Evolutionary conservation across 2,797 vertebrate species (phyloP), one percentile per base, ranked within the genome.

Genomic region (Vireo griseus): DNA sequence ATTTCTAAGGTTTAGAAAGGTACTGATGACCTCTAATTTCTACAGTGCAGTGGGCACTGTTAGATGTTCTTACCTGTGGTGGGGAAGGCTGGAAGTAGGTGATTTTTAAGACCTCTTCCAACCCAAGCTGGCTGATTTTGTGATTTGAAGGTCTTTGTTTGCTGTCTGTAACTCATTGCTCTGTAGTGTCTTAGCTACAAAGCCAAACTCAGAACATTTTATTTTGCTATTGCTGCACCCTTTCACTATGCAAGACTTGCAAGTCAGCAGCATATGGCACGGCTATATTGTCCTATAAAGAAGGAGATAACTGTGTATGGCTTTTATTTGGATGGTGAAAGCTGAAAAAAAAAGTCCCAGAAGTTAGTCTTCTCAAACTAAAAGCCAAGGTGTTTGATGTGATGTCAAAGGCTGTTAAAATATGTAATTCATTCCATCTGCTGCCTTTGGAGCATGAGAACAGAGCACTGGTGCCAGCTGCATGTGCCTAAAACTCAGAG

Each of bases 391-490:
- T 97, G 91, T 97, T 97, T 97, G 97, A 96, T 90, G 83, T 86
- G 81, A 88, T 96, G 96, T 97, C 95, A 97, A 95, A 95, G 94
- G 61, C 82, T 98, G 79, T 88, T 97, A 96, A 97, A 97, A 98
- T 97, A 96, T 96, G 95, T 96, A 97, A 97, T 96, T 96, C 89
- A 91, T 92, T 85, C 96, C 97, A 97, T 97, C 96, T 97, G 96
- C 90, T 97, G 80, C 73, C 77, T 71, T 72, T 68, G 42, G 81
- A 67, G 80, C 71, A 84, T 29, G 80, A 90, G 94, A 88, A 54
- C 65, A 74, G 68, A 0, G 0, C 33, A 2, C n/a, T 80, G 68
- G 62, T 86, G 83, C 94, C 96, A 97, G 94, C 92, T 97, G 87
- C 87, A 85, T 45, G 93, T 21, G 59, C 85, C 95, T 92, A 82